Conservation (phyloP, 2,113 vertebrate genomes). For the Oxyura jamaicensis region DNA sequence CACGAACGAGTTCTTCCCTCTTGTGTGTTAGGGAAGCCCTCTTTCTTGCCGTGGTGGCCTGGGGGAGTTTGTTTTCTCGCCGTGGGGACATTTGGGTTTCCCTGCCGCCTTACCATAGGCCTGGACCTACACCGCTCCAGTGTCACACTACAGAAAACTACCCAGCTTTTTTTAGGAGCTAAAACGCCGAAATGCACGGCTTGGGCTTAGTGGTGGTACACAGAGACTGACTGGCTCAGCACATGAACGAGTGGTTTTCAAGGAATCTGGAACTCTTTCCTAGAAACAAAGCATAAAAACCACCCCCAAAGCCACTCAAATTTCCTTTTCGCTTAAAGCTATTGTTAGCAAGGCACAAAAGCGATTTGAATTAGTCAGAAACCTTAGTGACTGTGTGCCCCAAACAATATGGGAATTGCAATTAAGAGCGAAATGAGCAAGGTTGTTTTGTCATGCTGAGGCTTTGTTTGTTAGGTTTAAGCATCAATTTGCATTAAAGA, state of each 20-base stretch:
- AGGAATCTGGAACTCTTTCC: background rate
- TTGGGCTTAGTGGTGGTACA: background rate
- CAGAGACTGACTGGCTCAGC: background rate
- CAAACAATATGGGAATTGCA: background rate
- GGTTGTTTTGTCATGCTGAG: background rate
- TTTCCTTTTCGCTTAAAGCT: background rate
- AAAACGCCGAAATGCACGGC: accelerated
- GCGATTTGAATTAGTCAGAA: background rate
- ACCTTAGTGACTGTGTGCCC: background rate
- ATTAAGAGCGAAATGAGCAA: background rate
- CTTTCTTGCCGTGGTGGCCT: too few species aligned
- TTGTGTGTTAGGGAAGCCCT: too few species aligned
- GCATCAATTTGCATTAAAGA: background rate
- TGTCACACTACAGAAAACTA: background rate
- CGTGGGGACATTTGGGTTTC: background rate
- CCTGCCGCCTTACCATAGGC: background rate
- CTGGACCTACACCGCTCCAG: background rate
- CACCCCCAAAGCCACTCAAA: background rate
- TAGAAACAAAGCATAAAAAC: background rate
- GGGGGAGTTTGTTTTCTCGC: too few species aligned
- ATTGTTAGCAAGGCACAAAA: background rate
- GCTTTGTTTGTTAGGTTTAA: background rate
- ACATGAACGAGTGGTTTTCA: background rate
- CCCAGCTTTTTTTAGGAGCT: background rate
- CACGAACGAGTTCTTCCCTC: too few species aligned